Conservation (phyloP, 2,888 invertebrate genomes). For the Didymodactylos carnosus region DNA sequence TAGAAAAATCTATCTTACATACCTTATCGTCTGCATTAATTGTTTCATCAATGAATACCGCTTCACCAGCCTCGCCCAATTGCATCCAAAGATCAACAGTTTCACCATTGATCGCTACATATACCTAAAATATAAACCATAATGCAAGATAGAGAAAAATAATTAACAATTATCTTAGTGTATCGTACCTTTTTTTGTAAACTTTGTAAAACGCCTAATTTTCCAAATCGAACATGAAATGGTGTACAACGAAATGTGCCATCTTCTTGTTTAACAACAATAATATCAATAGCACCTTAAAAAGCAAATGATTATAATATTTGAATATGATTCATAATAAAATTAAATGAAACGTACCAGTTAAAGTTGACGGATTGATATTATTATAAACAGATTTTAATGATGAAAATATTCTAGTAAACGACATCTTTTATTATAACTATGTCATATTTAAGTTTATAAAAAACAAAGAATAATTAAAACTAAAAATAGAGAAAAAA, state of each 20-base stretch:
- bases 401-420: not conserved
- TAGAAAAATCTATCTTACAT: too few relatives aligned
- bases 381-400: not conserved
- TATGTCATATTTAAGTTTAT: too few relatives aligned
- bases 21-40: not conserved
- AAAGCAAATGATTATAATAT: too few relatives aligned
- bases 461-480: too few relatives aligned
- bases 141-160: not conserved
- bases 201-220: constrained; percentile 82
- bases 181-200: constrained; percentile 76
- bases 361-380: not conserved
- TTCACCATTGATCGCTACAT: constrained; percentile 79
- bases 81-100: constrained; percentile 90
- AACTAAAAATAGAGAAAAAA: too few relatives aligned
- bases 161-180: constrained; percentile 38
- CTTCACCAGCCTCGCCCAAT: constrained; percentile 89
- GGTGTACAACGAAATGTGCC: constrained; percentile 84
- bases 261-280: constrained; percentile 86
- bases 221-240: constrained; percentile 96
- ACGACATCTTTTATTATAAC: not conserved
- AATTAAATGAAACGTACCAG: too few relatives aligned
- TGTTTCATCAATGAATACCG: constrained; percentile 72
- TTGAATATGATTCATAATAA: too few relatives aligned
- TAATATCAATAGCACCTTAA: constrained; percentile 67
- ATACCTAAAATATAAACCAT: not conserved